Conservation (phyloP, 2,888 invertebrate species). For the Synergus laeviventris region DNA sequence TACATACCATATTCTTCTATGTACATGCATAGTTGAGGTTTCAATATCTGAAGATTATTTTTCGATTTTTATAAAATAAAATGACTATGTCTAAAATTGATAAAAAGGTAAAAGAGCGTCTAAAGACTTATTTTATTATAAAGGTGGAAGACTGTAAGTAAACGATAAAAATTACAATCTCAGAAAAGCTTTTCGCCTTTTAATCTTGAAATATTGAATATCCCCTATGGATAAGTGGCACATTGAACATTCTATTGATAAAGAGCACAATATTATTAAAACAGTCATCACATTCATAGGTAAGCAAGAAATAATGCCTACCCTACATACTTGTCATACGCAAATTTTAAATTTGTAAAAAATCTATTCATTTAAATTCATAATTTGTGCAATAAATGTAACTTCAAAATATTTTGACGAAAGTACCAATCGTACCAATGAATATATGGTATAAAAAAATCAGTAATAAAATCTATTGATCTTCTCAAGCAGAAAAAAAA, state of each 20-base stretch:
- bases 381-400: not conserved
- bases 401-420: not conserved
- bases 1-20: too few species aligned
- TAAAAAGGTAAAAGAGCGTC: not conserved
- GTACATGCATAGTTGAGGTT: not conserved
- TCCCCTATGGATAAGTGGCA: conserved; percentile 11
- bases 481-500: not conserved
- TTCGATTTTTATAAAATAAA: not conserved
- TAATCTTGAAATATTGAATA: not conserved
- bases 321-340: too few species aligned
- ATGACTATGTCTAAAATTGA: not conserved
- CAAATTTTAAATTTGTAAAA: too few species aligned
- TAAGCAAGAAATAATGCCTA: not conserved
- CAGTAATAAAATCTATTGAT: not conserved
- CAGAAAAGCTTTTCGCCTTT: too few species aligned
- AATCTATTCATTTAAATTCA: too few species aligned
- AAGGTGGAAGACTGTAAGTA: conserved; percentile 7
- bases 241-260: conserved; percentile 32
- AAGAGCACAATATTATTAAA: conserved; percentile 19
- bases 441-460: not conserved
- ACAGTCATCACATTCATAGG: conserved; percentile 6
- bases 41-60: not conserved
- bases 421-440: not conserved
- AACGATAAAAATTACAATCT: not conserved
- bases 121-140: not conserved